Base-by-base conservation (phyloP, 2,888 invertebrate genomes). In the Melanophora roralis region DNA sequence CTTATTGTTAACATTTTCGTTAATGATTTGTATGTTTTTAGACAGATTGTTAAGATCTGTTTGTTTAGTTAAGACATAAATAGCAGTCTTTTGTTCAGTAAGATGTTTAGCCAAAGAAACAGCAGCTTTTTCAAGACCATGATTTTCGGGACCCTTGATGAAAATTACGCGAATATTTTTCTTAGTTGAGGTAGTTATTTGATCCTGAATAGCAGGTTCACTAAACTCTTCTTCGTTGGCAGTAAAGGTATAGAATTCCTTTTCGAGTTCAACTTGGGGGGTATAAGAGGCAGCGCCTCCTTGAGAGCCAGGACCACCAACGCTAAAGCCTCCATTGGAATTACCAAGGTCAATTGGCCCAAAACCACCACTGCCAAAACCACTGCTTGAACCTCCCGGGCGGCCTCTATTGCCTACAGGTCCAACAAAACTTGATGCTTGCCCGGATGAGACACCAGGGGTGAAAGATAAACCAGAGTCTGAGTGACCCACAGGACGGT, bases 61-160 rank as follows among this genome's bases (percentile, higher is more conserved):
- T 78, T 87, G 87, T 74, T 88, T 87, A 81, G 84, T 85, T 32
- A 88, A 83, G 5, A 88, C 87, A 82, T 88, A 88, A 73, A 88
- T 86, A 77, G 85, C 86, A 11, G 88, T 88, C 81, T 86, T 85
- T 47, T 88, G 86, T 55, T 87, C 83, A 71, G 84, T 82, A 67
- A 83, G 83, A 67, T 86, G 84, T 53, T 84, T 85, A n/a, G 85
- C 85, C 74, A 85, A 62, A 57, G 84, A 83, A 73, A 86, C 72
- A 47, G 85, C 86, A 78, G 86, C 86, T 78, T 86, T 82, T 51
- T 84, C 86, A 67, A 85, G 32, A 0, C 85, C 86, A 82, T 82
- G 83, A 82, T 85, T 86, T 74, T 86, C 86, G 67, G 85, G 87
- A 43, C 86, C 85, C 84, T 85, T 87, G 69, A 87, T 86, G 83